phyloP scores from a whole-genome alignment of 2,888 invertebrate genomes.

The Bugulina stolonifera region DNA sequence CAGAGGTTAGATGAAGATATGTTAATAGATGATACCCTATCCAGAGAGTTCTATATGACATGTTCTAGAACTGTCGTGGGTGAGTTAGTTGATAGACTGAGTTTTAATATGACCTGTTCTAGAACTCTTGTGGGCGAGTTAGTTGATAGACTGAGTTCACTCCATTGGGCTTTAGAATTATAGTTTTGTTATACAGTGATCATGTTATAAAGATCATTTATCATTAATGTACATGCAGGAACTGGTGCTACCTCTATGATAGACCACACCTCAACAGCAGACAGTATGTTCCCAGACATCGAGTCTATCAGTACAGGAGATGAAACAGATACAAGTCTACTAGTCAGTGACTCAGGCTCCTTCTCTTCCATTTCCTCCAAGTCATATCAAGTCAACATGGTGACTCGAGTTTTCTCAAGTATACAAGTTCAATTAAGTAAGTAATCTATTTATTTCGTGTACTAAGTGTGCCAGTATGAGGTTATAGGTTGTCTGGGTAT shows the following conservation, averaged over 20 bases:
- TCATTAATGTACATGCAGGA: no score
- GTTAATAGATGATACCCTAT: conserved; percentile 11
- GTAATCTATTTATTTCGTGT: conserved; percentile 17
- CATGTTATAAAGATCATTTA: no score
- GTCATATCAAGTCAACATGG: conserved; percentile 69
- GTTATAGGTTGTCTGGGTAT: no score
- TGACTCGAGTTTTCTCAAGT: conserved; percentile 74
- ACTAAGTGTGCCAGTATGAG: no score
- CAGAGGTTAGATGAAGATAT: conserved; percentile 14
- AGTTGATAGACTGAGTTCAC: neutral
- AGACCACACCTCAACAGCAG: neutral
- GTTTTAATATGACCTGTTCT: conserved; percentile 2
- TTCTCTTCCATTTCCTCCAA: conserved; percentile 55
- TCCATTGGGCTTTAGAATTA: neutral
- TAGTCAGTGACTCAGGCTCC: conserved; percentile 63
- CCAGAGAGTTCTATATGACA: conserved; percentile 15
- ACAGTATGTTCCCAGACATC: conserved; percentile 4
- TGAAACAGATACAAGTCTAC: neutral
- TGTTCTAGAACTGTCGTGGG: neutral
- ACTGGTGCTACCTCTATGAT: neutral
- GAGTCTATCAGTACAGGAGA: neutral
- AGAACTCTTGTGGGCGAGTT: neutral
- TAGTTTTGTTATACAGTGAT: no score
- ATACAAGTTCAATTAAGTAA: conserved; percentile 72
- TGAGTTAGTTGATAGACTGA: neutral